Evolutionary conservation across 2,797 vertebrate species (phyloP).

Genomic region (Cuniculus paca): DNA sequence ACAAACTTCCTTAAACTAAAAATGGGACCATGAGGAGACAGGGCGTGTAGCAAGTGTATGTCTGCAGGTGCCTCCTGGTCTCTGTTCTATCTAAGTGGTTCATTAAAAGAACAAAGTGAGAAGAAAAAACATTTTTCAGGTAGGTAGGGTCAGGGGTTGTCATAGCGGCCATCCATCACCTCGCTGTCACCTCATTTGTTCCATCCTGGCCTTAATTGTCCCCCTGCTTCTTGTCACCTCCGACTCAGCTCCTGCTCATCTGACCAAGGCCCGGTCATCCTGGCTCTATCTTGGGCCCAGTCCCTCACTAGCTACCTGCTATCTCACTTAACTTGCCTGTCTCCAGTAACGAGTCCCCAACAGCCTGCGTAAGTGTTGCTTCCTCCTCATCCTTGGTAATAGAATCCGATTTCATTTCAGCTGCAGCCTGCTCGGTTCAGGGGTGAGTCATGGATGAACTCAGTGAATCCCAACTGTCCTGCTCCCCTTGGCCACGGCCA

Average conservation of each 20-base stretch:
- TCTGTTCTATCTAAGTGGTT: not conserved
- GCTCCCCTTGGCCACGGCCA: not conserved
- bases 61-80: not conserved
- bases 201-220: not conserved
- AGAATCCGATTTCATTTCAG: not conserved
- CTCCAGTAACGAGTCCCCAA: not conserved
- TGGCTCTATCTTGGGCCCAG: not conserved
- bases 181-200: not conserved
- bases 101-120: not conserved
- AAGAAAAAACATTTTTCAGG: not conserved
- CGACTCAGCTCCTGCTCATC: not conserved
- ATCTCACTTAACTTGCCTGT: not conserved
- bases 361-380: not conserved
- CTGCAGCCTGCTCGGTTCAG: not conserved
- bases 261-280: not conserved
- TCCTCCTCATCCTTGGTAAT: not conserved
- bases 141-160: not conserved
- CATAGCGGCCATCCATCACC: not conserved
- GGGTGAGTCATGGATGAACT: not conserved
- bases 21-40: not conserved
- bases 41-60: not conserved
- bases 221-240: not conserved
- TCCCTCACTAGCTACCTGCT: not conserved
- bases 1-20: not conserved
- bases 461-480: not conserved